Percentiles rank a stretch among this genome's conserved stretches.
phyloP scores from a whole-genome alignment of 30 jellyfish, hydroid and myxozoan genomes.

The Chironex yamaguchii region DNA sequence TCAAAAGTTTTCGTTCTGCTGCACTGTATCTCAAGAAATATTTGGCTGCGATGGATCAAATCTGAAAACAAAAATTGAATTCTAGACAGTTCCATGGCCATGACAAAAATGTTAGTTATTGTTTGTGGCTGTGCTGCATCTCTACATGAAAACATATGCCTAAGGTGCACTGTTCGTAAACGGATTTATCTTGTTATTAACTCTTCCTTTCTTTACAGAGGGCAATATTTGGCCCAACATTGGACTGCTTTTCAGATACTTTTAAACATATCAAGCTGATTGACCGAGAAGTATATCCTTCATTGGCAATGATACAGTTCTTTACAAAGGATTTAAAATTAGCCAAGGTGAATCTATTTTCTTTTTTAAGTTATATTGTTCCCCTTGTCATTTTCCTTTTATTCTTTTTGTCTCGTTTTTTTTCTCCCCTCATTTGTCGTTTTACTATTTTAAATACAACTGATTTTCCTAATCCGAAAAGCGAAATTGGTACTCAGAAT shows the following conservation, averaged over 20 bases:
- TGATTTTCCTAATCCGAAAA: too few species aligned
- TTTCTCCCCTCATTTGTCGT: too few species aligned
- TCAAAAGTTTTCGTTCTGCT: too few species aligned
- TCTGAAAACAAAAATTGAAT: too few species aligned
- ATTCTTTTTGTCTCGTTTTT: background rate
- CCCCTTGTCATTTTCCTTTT: background rate
- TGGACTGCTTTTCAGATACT: conserved; percentile 61
- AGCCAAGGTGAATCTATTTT: conserved; percentile 65
- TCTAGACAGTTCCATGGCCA: too few species aligned
- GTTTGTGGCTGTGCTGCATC: too few species aligned
- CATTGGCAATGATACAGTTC: conserved; percentile 56
- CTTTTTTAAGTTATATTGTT: background rate
- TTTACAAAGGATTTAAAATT: conserved; percentile 70
- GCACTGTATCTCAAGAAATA: too few species aligned
- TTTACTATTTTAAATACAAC: too few species aligned
- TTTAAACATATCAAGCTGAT: conserved; percentile 39
- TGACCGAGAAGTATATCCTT: conserved; percentile 61
- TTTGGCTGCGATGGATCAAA: too few species aligned
- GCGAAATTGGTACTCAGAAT: too few species aligned
- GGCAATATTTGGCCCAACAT: conserved; percentile 77
- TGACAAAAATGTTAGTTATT: too few species aligned
- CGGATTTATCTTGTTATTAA: background rate
- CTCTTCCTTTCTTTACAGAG: conserved; percentile 52
- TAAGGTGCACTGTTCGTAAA: background rate
- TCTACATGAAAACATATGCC: background rate